These are phyloP conservation scores for Tolypeutes matacus DNA, from an alignment of 2,797 vertebrate species.

Conservation along the genomic window DNA sequence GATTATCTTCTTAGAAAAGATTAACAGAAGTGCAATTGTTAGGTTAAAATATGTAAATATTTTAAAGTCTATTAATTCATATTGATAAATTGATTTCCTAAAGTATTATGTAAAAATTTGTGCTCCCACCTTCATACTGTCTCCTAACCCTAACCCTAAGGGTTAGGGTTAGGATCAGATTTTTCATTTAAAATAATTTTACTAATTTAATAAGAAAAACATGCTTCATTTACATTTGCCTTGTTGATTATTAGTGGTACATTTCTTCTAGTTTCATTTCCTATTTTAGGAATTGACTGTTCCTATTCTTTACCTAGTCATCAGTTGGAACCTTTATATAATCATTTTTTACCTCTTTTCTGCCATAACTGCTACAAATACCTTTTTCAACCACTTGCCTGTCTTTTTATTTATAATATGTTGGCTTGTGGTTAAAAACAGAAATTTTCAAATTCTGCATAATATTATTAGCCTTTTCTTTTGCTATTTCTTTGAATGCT, in stretches of 20 bases:
- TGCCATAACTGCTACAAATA: neutral
- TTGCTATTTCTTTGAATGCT: constrained; percentile 12
- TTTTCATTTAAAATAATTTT: constrained; percentile 32
- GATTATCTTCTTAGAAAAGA: neutral
- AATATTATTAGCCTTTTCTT: neutral
- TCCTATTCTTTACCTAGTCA: neutral
- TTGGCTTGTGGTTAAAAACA: constrained; percentile 17
- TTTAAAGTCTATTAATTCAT: neutral
- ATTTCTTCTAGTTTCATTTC: constrained; percentile 15
- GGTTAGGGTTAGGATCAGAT: neutral
- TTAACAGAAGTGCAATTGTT: constrained; percentile 6
- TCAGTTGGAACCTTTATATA: neutral
- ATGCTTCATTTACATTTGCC: neutral
- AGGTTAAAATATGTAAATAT: neutral
- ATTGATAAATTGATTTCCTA: neutral
- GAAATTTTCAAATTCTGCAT: neutral
- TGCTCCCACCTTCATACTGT: neutral
- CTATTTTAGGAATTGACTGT: neutral
- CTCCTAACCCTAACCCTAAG: no score
- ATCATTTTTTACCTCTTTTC: neutral
- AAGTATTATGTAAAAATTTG: neutral
- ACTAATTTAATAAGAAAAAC: constrained; percentile 9
- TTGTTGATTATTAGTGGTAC: neutral
- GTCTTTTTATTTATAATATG: neutral
- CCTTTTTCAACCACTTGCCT: neutral